Evolutionary conservation across 2,888 invertebrate genomes (phyloP).

Genomic region (Heliconius hortense): DNA sequence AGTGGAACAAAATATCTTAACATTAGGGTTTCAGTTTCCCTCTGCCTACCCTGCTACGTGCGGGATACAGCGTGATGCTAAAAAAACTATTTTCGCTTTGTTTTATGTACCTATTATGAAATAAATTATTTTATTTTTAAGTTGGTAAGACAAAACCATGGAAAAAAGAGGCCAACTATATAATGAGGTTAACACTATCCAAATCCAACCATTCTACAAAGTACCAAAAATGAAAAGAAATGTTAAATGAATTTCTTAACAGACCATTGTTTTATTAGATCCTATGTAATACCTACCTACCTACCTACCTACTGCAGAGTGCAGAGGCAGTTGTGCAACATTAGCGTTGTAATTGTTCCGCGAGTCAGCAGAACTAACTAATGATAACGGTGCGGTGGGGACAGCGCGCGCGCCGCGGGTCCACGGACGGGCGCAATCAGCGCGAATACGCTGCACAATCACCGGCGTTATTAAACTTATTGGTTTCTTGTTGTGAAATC

Average conservation of each 20-base stretch:
- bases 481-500: not conserved
- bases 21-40: too few species aligned
- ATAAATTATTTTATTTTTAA: not conserved
- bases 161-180: not conserved
- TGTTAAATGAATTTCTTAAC: not conserved
- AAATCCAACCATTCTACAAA: not conserved
- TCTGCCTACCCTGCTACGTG: too few species aligned
- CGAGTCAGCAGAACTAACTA: constrained; percentile 58
- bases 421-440: constrained; percentile 20
- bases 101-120: too few species aligned
- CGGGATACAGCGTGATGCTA: too few species aligned
- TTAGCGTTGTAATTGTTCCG: constrained; percentile 62
- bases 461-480: constrained; percentile 14
- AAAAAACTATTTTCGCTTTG: too few species aligned
- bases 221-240: not conserved
- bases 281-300: not conserved
- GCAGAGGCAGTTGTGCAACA: constrained; percentile 45
- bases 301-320: not conserved
- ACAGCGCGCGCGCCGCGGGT: constrained; percentile 25
- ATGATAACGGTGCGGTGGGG: constrained; percentile 55
- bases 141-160: not conserved
- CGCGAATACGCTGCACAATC: constrained; percentile 7
- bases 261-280: constrained; percentile 30
- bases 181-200: not conserved
- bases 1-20: too few species aligned